Evolutionary conservation across 2,797 vertebrate genomes (phyloP).

Genomic region (Tachyglossus aculeatus): DNA sequence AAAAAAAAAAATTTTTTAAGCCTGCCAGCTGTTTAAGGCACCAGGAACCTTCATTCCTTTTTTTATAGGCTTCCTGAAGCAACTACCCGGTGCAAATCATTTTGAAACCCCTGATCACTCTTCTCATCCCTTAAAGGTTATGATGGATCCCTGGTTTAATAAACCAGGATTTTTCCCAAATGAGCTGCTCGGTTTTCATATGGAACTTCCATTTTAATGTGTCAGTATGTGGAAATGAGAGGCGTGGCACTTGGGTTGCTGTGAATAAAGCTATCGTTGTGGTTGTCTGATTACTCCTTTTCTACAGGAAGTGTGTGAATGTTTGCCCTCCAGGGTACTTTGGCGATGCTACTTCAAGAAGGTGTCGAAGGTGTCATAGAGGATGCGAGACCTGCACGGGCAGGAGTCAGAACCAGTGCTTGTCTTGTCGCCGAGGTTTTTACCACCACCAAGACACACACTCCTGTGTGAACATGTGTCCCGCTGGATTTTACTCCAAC

Average conservation of each 20-base stretch:
- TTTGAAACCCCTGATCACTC: too few species aligned
- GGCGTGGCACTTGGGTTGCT: too few species aligned
- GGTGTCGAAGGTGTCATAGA: constrained; percentile 82
- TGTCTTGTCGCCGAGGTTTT: constrained; percentile 80
- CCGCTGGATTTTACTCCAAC: constrained; percentile 75
- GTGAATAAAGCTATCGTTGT: not conserved
- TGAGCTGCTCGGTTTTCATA: too few species aligned
- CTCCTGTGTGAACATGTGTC: constrained; percentile 78
- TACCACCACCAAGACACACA: constrained; percentile 77
- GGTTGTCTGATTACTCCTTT: not conserved
- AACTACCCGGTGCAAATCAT: too few species aligned
- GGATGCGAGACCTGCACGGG: constrained; percentile 84
- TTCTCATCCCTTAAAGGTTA: not conserved
- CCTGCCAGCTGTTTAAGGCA: too few species aligned
- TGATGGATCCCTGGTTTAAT: not conserved
- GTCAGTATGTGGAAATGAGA: not conserved
- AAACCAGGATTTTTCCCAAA: too few species aligned
- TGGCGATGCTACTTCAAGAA: constrained; percentile 71
- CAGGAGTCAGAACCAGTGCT: constrained; percentile 71
- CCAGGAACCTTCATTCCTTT: too few species aligned
- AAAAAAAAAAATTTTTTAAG: too few species aligned
- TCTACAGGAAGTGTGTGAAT: constrained; percentile 84
- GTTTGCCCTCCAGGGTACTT: constrained; percentile 83
- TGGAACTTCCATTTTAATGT: not conserved
- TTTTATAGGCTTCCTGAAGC: too few species aligned